Conservation (phyloP, 2,797 vertebrate species). For the Rhabdomys pumilio region DNA sequence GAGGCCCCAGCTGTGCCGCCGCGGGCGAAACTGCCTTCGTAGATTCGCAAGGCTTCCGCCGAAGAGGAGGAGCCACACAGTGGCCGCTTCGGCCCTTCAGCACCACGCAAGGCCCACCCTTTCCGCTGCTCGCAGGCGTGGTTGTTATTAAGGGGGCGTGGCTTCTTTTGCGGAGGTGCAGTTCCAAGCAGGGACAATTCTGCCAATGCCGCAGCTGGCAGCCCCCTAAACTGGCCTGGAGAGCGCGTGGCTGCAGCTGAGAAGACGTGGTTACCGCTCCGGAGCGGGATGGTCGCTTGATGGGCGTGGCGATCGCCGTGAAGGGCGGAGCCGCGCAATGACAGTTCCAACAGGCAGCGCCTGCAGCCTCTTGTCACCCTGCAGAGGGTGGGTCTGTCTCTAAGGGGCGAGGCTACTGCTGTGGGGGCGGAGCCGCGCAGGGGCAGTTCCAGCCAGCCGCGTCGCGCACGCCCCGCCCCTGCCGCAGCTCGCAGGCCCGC, state of each 20-base stretch:
- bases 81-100: background rate
- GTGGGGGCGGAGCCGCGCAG: slow-evolving; percentile 74
- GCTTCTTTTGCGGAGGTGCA: background rate
- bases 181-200: background rate
- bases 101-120: background rate
- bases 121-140: background rate
- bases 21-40: background rate
- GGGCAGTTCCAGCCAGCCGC: slow-evolving; percentile 9
- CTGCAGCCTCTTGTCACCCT: background rate
- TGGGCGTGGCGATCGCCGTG: background rate
- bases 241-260: slow-evolving; percentile 23
- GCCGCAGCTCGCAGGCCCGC: slow-evolving; percentile 78
- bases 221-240: background rate
- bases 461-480: slow-evolving; percentile 66
- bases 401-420: background rate
- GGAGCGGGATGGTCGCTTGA: background rate
- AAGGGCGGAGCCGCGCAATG: background rate
- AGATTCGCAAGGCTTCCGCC: background rate
- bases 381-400: background rate
- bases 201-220: background rate
- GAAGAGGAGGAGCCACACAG: background rate
- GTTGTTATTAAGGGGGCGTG: background rate
- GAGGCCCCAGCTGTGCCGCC: background rate
- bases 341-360: background rate
- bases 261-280: background rate